Base-by-base conservation (phyloP, 2,113 vertebrate genomes). In the Hippocampus zosterae region DNA sequence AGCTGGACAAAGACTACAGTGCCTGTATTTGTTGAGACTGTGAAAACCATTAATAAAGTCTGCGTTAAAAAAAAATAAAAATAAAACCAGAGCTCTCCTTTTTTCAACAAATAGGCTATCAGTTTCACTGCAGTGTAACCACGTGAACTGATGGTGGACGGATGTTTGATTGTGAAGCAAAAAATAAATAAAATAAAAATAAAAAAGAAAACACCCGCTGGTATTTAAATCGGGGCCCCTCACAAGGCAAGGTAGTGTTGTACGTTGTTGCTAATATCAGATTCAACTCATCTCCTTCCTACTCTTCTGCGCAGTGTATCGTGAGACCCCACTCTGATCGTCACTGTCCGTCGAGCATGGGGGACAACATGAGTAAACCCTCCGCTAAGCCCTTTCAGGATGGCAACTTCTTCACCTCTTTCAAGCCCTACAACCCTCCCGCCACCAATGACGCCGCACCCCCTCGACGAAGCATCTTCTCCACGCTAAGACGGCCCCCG, bases 271-370 rank as follows among this genome's bases (percentile, higher is more conserved):
- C 33, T 60, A 13, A 56, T 8, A 11, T 73, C 18, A 33, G 1
- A 6, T 37, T 37, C 5, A 5, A 37, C 33, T 37, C 5, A 37
- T 37, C 23, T 19, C 42, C 8, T 41, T 11, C 19, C 3, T 33
- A 7, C 1, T 65, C 41, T 41, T 70, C 19, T 68, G 75, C 79
- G 5, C 77, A 92, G 91, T 85, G 76, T 48, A 90, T 90, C 72
- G 83, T 56, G 89, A 92, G 76, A 91, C 88, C 29, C 79, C 75
- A 27, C 68, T 89, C 63, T 90, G 77, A 90, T 67, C 67, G 63
- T 44, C 44, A 5, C 33, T 29, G 23, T 64, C 74, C 0, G 1
- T 74, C 65, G 16, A 66, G 9, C 52, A 89, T 89, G 86, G 83
- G 84, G 29, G 71, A 77, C 55, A 60, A 9, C n/a, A 37, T 69